phyloP scores from a whole-genome alignment of 2,113 vertebrate species.

The Notechis scutatus region DNA sequence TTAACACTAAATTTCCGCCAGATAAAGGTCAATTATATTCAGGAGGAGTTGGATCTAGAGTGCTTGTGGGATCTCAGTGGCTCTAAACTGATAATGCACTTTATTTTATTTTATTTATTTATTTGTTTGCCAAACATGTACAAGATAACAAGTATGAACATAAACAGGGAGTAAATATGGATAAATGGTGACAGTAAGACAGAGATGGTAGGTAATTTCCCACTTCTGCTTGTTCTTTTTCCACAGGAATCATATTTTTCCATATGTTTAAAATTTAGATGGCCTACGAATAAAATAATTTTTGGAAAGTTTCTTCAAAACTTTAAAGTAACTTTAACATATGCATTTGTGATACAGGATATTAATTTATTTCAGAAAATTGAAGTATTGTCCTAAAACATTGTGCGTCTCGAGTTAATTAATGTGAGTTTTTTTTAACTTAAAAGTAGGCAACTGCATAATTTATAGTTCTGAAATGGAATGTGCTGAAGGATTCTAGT shows the following conservation, averaged over 20 bases:
- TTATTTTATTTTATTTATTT: background rate
- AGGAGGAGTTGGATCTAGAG: background rate
- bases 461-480: background rate
- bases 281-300: background rate
- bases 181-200: no score
- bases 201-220: background rate
- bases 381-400: background rate
- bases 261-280: background rate
- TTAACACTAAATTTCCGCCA: background rate
- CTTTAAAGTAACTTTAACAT: background rate
- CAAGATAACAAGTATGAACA: no score
- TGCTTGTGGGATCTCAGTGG: background rate
- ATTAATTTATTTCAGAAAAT: background rate
- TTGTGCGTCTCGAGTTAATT: background rate
- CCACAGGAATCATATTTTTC: background rate
- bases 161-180: no score
- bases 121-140: no score
- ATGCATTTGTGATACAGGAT: background rate
- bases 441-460: background rate
- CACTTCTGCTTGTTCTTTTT: background rate
- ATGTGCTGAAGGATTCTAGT: background rate
- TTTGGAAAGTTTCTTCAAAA: background rate
- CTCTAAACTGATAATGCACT: background rate
- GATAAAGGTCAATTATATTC: background rate
- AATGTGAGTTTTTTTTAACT: background rate